Evolutionary conservation across 2,113 vertebrate species (phyloP), one percentile per base, ranked within the genome.

Genomic region (Uria aalge): DNA sequence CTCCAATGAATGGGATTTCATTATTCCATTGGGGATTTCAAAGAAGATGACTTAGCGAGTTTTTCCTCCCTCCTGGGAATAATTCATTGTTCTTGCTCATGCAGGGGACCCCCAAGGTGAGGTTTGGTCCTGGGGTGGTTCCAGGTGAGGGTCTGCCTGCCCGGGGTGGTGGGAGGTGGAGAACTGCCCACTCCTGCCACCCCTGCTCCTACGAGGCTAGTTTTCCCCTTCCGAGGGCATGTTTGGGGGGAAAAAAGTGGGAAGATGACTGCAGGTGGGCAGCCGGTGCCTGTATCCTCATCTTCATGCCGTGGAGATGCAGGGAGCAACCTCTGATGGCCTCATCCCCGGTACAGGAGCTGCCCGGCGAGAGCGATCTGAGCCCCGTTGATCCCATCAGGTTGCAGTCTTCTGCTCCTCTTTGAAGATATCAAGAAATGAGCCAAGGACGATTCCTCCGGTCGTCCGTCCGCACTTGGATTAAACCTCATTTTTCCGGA

Each of bases 181-280:
- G 43, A 69, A 36, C 7, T 34, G 18, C 23, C 53, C 20, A 3
- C 1, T 57, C 24, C 15, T 67, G 30, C 43, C n/a, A 45, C 24
- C 48, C 30, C 30, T 66, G 29, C 59, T 69, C 48, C 36, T 53
- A 2, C 2, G 3, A 62, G 36, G 36, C 10, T 67, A 77, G 4
- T 7, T 56, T 15, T 64, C 4, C 13, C 5, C 9, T 21, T 85
- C 60, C 0, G 0, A 53, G 60, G 40, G 9, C 34, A 23, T 1
- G 4, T 78, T 57, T 81, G 4, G 19, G 56, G 56, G 71, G 43
- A 52, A 47, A 67, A 78, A 63, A 91, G 32, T 5, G 38, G 52
- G 29, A 23, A 12, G 7, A n/a, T 9, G 15, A 17, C 52, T 50
- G 32, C 45, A 55, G 34, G 23, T 8, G 20, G 20, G 55, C 0